Conservation (phyloP, 2,113 vertebrate species). For the Eublepharis macularius region DNA sequence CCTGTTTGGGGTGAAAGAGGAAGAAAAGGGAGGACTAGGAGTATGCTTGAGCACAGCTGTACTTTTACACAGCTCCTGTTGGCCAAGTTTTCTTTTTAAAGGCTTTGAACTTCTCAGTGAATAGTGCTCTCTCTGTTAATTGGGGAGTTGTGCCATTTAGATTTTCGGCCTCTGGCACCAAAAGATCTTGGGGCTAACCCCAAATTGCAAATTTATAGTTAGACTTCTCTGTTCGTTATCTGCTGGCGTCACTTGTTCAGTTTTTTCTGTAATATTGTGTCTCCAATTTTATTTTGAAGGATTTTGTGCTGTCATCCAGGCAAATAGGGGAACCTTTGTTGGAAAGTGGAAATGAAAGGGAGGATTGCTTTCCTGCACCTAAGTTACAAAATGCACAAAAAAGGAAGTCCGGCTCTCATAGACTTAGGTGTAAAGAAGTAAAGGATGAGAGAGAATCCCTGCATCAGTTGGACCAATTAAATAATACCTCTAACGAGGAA, state of each 20-base stretch:
- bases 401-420: constrained; percentile 41
- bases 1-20: not conserved
- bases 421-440: constrained; percentile 33
- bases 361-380: constrained; percentile 19
- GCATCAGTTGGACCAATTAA: constrained; percentile 3
- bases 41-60: not conserved
- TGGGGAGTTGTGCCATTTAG: not conserved
- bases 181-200: not conserved
- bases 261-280: constrained; percentile 36
- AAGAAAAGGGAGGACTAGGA: not conserved
- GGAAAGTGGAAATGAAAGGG: constrained; percentile 17
- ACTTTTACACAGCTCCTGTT: not conserved
- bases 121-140: not conserved
- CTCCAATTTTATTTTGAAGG: constrained; percentile 66
- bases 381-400: constrained; percentile 32
- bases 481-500: constrained; percentile 22
- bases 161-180: not conserved
- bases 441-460: constrained; percentile 44
- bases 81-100: not conserved
- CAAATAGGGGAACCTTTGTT: constrained; percentile 51
- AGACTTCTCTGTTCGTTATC: not conserved
- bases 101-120: not conserved
- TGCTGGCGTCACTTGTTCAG: not conserved
- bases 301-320: constrained; percentile 59
- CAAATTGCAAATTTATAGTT: not conserved